Conservation (phyloP, 2,113 vertebrate genomes). For the Pachypanchax playfairii region DNA sequence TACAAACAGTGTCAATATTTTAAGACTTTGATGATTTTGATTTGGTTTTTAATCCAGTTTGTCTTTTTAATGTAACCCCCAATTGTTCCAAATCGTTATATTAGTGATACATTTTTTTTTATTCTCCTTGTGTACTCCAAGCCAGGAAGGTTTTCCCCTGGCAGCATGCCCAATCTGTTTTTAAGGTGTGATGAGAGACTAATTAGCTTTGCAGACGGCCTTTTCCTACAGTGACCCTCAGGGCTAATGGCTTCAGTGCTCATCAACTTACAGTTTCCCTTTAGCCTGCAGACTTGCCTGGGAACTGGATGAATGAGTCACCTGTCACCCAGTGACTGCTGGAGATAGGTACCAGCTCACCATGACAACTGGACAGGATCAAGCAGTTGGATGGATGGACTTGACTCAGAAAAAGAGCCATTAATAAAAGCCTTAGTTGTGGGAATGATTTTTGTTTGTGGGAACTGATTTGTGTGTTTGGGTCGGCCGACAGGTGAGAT, state of each 20-base stretch:
- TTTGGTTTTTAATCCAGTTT: slow-evolving; percentile 6
- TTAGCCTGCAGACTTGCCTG: slow-evolving; percentile 5
- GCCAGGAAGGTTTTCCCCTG: slow-evolving; percentile 71
- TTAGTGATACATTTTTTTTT: slow-evolving; percentile 51
- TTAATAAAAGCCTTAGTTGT: background rate
- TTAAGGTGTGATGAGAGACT: slow-evolving; percentile 61
- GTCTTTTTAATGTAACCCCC: slow-evolving; percentile 32
- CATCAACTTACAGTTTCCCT: slow-evolving; percentile 1
- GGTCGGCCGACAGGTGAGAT: slow-evolving; percentile 52
- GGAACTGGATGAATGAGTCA: too few relatives aligned
- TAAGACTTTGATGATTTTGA: slow-evolving; percentile 19
- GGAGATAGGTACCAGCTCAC: too few relatives aligned
- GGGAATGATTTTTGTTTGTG: background rate
- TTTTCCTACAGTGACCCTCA: slow-evolving; percentile 58
- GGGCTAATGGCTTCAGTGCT: slow-evolving; percentile 53
- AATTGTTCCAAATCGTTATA: slow-evolving; percentile 53
- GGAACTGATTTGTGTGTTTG: background rate
- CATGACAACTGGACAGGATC: too few relatives aligned
- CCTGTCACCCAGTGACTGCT: too few relatives aligned
- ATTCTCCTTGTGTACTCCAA: slow-evolving; percentile 10
- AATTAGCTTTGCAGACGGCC: slow-evolving; percentile 77
- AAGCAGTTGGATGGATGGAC: too few relatives aligned
- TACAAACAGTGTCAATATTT: slow-evolving; percentile 62
- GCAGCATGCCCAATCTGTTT: slow-evolving; percentile 60
- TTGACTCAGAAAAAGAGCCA: slow-evolving; percentile 35